These are phyloP conservation scores for Helarctos malayanus DNA, from an alignment of 2,797 vertebrate species.

Conservation along the genomic window DNA sequence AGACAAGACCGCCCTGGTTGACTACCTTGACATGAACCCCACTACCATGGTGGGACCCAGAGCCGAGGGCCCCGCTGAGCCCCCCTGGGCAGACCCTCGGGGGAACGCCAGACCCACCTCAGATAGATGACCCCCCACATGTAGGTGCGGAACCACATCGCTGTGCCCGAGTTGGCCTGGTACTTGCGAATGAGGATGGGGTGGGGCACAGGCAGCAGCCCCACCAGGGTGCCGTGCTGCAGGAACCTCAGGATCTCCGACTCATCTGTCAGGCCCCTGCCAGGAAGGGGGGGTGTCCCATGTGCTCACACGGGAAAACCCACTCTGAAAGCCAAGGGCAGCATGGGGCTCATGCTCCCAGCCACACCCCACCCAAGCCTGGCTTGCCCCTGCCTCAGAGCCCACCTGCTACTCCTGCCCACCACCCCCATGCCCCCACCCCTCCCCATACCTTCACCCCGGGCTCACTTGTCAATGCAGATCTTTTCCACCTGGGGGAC, in stretches of 20 bases:
- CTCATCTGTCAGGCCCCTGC: slow-evolving; percentile 97
- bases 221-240: slow-evolving; percentile 98
- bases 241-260: slow-evolving; percentile 99
- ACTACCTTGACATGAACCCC: neutral
- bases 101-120: slow-evolving; percentile 90
- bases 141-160: slow-evolving; percentile 99
- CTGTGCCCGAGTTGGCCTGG: slow-evolving; percentile 98
- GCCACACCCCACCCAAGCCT: neutral
- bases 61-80: neutral
- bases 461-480: slow-evolving; percentile 98
- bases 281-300: neutral
- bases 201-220: slow-evolving; percentile 97
- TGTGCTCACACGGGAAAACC: neutral
- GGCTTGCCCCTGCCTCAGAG: neutral
- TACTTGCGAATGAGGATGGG: slow-evolving; percentile 99
- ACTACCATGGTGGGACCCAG: too few relatives aligned
- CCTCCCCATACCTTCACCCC: neutral
- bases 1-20: neutral
- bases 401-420: neutral
- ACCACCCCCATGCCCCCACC: neutral
- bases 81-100: neutral
- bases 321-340: neutral
- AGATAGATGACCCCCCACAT: slow-evolving; percentile 99
- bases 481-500: slow-evolving; percentile 99
- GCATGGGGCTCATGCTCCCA: rapidly evolving